phyloP scores from a whole-genome alignment of 2,113 vertebrate genomes.

The Chamaea fasciata region DNA sequence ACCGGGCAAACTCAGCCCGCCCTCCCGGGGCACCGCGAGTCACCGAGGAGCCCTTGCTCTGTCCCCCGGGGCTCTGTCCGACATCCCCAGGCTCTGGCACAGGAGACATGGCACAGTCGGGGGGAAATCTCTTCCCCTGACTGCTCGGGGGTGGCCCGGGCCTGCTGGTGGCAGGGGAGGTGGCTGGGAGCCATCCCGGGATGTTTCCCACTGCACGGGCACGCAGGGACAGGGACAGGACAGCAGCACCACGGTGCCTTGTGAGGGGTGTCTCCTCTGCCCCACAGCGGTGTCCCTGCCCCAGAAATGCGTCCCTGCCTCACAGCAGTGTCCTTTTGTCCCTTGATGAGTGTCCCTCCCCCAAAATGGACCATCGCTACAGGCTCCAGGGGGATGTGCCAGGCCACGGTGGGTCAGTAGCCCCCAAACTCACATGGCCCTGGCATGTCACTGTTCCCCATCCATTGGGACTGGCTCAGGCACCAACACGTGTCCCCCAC shows the following conservation, averaged over 20 bases:
- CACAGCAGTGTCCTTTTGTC: neutral
- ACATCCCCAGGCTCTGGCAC: neutral
- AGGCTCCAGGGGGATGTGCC: accelerated
- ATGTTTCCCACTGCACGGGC: neutral
- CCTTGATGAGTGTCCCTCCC: accelerated
- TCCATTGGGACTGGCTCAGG: neutral
- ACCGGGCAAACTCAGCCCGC: neutral
- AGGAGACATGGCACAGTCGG: accelerated
- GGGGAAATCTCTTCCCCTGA: neutral
- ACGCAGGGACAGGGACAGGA: neutral
- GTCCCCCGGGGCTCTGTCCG: neutral
- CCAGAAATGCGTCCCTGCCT: neutral
- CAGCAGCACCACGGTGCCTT: neutral
- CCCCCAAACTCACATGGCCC: accelerated
- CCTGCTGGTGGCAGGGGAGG: accelerated
- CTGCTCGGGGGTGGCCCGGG: neutral
- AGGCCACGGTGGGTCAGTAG: neutral
- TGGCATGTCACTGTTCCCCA: neutral
- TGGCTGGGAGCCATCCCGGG: neutral
- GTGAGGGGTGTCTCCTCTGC: neutral
- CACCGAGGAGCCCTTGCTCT: accelerated
- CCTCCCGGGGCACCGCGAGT: accelerated
- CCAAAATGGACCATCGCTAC: neutral
- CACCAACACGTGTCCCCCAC: accelerated
- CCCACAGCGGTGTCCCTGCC: too few species aligned